These are phyloP conservation scores for Chlorodrepanis virens DNA, from an alignment of 2,113 vertebrate genomes.

Conservation along the genomic window DNA sequence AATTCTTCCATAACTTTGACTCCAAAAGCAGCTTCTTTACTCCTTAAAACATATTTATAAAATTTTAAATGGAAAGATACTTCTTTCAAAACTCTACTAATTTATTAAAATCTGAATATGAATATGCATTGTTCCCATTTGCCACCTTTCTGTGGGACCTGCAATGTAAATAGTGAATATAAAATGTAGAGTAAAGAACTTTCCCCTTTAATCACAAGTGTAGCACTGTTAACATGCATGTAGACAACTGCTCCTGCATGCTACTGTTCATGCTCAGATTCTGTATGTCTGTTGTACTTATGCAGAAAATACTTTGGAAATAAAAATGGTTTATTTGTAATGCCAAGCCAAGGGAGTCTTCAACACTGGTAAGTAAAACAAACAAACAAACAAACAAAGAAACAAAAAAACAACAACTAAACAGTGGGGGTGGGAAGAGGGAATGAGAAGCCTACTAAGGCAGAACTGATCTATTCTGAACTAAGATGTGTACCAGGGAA, in stretches of 20 bases:
- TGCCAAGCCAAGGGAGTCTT: not conserved
- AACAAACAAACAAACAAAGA: not conserved
- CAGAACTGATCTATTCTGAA: not conserved
- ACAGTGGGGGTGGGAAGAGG: fast-evolving
- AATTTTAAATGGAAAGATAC: not conserved
- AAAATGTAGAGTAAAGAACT: not conserved
- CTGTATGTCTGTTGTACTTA: not conserved
- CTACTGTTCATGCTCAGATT: not conserved
- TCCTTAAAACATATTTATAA: not conserved
- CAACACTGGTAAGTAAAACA: not conserved
- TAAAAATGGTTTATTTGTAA: not conserved
- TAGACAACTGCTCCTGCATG: not conserved
- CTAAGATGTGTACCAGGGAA: not conserved
- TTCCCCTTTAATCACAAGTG: not conserved
- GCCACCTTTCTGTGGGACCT: not conserved
- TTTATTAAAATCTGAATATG: not conserved
- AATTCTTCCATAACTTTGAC: not conserved
- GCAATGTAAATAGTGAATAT: not conserved
- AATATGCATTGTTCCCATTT: not conserved
- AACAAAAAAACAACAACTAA: not conserved
- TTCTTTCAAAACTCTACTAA: not conserved
- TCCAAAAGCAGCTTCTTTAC: not conserved
- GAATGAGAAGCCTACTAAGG: not conserved
- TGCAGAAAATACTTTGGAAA: not conserved
- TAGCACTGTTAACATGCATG: not conserved